Conservation (phyloP, 53 echinoderm and acorn worm genomes). For the Temnopleurus reevesii region DNA sequence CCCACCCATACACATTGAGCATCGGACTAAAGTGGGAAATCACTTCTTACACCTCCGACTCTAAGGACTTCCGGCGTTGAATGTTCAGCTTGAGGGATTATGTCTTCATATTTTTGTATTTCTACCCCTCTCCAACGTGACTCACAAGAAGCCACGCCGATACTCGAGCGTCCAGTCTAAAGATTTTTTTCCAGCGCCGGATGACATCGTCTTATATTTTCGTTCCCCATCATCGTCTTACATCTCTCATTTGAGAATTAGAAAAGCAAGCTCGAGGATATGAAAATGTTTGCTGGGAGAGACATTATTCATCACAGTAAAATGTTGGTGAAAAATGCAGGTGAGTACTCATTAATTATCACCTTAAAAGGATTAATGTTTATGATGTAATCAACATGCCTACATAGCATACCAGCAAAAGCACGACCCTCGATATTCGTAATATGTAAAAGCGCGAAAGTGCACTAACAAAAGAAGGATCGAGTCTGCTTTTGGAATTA, state of each 20-base stretch:
- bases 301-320: no score
- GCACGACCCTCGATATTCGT: no score
- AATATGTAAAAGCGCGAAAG: no score
- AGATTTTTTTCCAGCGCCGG: background rate
- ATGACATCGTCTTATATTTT: background rate
- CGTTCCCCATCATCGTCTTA: background rate
- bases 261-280: background rate
- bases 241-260: background rate
- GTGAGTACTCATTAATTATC: no score
- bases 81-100: constrained; percentile 12
- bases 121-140: background rate
- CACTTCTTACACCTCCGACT: constrained; percentile 31
- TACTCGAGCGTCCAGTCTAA: background rate
- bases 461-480: no score
- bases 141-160: background rate
- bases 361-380: no score
- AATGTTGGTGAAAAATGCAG: no score
- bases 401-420: no score
- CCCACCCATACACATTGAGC: background rate
- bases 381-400: no score
- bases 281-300: no score
- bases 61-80: constrained; percentile 32
- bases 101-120: background rate
- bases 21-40: constrained; percentile 3
- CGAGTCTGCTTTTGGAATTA: no score